These are phyloP conservation scores for Diogma glabrata DNA, from an alignment of 2,888 invertebrate genomes.

Conservation along the genomic window DNA sequence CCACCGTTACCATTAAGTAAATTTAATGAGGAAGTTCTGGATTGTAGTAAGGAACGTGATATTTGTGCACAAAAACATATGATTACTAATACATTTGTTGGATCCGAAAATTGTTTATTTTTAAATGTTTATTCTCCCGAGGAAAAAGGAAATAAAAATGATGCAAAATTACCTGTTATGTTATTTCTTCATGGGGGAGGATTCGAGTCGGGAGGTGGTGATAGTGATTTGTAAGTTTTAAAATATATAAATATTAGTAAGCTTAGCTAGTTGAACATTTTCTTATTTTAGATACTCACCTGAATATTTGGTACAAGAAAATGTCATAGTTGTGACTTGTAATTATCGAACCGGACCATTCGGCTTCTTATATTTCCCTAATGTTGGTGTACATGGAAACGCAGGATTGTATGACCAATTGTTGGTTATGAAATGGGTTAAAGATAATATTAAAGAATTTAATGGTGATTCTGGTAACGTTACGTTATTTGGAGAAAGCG, in stretches of 20 bases:
- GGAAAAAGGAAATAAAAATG: background rate
- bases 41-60: constrained; percentile 29
- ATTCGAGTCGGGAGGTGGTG: constrained; percentile 28
- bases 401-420: constrained; percentile 33
- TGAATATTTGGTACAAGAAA: constrained; percentile 29
- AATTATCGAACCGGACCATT: constrained; percentile 32
- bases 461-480: constrained; percentile 5
- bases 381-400: constrained; percentile 31
- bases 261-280: background rate
- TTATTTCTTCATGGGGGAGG: constrained; percentile 35
- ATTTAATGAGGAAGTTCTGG: constrained; percentile 26
- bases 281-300: constrained; percentile 26
- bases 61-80: constrained; percentile 29
- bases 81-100: constrained; percentile 21
- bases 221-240: constrained; percentile 26
- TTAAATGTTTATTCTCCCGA: constrained; percentile 31
- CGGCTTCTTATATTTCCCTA: constrained; percentile 31
- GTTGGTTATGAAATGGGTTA: constrained; percentile 37
- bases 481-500: constrained; percentile 31
- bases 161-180: constrained; percentile 28
- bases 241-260: background rate
- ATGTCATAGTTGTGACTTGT: constrained; percentile 31
- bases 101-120: constrained; percentile 32
- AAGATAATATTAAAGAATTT: constrained; percentile 37
- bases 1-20: constrained; percentile 29